A percentile compares a stretch with the other conserved stretches of the same genome.
phyloP scores from a whole-genome alignment of 2,113 vertebrate species.

The Neolamprologus modestus region DNA sequence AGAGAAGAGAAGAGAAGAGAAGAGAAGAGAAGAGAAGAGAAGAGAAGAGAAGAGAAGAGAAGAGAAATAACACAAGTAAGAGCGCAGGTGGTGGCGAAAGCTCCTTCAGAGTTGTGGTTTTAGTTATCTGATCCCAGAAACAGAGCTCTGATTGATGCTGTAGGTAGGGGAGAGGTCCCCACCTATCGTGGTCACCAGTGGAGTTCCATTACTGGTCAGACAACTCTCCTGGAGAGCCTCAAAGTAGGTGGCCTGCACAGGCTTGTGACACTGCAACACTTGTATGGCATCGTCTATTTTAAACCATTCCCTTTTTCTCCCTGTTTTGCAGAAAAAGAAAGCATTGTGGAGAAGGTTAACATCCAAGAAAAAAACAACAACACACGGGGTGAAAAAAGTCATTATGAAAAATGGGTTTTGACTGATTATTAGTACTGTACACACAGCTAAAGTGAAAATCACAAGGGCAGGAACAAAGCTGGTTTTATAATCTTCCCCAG shows the following conservation, averaged over 20 bases:
- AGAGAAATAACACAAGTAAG: slow-evolving; percentile 55
- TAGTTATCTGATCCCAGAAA: slow-evolving; percentile 97
- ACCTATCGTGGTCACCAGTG: slow-evolving; percentile 78
- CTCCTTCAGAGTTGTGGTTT: slow-evolving; percentile 62
- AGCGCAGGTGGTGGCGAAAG: slow-evolving; percentile 70
- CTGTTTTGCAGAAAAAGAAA: slow-evolving; percentile 69
- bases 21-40: background rate
- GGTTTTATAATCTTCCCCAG: background rate
- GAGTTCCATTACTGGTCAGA: slow-evolving; percentile 91
- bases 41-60: slow-evolving; percentile 12
- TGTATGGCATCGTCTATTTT: slow-evolving; percentile 91
- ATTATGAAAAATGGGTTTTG: background rate
- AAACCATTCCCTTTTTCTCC: slow-evolving; percentile 99
- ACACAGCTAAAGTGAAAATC: background rate
- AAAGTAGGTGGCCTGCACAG: slow-evolving; percentile 96
- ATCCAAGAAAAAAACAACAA: background rate
- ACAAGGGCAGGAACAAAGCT: background rate
- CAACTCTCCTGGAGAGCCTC: slow-evolving; percentile 87
- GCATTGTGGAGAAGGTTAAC: background rate
- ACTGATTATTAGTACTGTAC: background rate
- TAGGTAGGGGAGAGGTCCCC: slow-evolving; percentile 78
- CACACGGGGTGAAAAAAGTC: fast-evolving
- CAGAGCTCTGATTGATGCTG: slow-evolving; percentile 84
- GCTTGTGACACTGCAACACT: slow-evolving; percentile 93
- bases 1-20: slow-evolving; percentile 22